Conservation (phyloP, 2,888 invertebrate species). For the Dinocampus coccinellae region DNA sequence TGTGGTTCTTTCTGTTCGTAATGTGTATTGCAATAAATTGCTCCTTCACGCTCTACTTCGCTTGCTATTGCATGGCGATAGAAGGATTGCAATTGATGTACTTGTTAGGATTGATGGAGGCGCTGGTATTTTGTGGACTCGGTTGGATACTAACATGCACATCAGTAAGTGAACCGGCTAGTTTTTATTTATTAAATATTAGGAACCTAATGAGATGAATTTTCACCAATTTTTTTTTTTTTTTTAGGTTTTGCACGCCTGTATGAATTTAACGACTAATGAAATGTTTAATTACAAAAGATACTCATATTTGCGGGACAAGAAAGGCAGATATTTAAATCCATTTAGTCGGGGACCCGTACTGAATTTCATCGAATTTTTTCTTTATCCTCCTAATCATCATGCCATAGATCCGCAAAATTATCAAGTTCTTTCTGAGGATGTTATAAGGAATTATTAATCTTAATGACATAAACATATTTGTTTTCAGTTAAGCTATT, state of each 20-base stretch:
- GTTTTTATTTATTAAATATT: too few relatives aligned
- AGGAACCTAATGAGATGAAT: not conserved
- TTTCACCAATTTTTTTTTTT: slow-evolving; percentile 13
- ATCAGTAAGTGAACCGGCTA: slow-evolving; percentile 75
- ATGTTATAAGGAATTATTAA: slow-evolving; percentile 59
- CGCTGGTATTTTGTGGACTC: slow-evolving; percentile 86
- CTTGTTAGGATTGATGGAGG: slow-evolving; percentile 84
- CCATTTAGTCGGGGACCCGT: slow-evolving; percentile 92
- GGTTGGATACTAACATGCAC: slow-evolving; percentile 91
- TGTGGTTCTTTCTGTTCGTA: slow-evolving; percentile 94
- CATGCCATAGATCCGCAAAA: slow-evolving; percentile 77
- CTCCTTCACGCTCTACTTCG: slow-evolving; percentile 89
- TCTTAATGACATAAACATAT: not conserved
- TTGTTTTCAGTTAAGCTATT: not conserved
- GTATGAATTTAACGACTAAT: slow-evolving; percentile 94
- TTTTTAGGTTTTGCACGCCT: slow-evolving; percentile 86
- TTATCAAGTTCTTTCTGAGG: slow-evolving; percentile 77
- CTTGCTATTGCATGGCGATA: slow-evolving; percentile 85
- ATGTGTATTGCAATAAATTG: slow-evolving; percentile 90
- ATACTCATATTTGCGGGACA: slow-evolving; percentile 90
- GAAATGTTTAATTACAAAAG: slow-evolving; percentile 95
- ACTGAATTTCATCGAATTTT: slow-evolving; percentile 90
- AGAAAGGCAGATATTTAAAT: slow-evolving; percentile 89
- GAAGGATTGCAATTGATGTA: slow-evolving; percentile 90
- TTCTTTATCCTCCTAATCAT: slow-evolving; percentile 86